phyloP scores from a whole-genome alignment of 2,888 invertebrate species.

The Drosophila kambysellisi region DNA sequence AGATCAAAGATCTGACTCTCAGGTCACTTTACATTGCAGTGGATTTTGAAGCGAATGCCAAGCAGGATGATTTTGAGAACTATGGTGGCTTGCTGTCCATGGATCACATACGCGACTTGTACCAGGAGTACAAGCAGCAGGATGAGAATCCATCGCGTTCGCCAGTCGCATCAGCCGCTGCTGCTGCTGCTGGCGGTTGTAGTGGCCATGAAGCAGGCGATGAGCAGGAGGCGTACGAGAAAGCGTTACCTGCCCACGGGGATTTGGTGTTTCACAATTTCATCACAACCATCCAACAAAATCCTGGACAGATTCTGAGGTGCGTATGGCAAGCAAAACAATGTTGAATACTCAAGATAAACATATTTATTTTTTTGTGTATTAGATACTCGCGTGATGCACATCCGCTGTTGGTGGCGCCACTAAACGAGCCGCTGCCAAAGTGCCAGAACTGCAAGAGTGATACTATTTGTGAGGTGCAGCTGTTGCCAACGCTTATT shows the following conservation, averaged over 20 bases:
- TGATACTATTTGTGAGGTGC: conserved; percentile 91
- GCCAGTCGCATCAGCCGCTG: conserved; percentile 65
- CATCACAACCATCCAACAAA: conserved; percentile 89
- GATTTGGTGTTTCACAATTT: conserved; percentile 94
- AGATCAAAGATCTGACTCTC: conserved; percentile 85
- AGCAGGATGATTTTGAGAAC: conserved; percentile 81
- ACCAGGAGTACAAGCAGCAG: conserved; percentile 87
- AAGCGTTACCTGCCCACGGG: conserved; percentile 91
- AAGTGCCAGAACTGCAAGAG: conserved; percentile 90
- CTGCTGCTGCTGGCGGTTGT: conserved; percentile 23
- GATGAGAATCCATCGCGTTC: conserved; percentile 83
- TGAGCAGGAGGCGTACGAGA: conserved; percentile 91
- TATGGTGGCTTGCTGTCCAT: conserved; percentile 82
- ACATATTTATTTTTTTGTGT: conserved; percentile 16
- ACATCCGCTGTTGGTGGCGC: conserved; percentile 89
- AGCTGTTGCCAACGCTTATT: conserved; percentile 92
- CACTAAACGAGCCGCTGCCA: conserved; percentile 86
- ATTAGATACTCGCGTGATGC: conserved; percentile 91
- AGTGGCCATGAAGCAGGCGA: conserved; percentile 52
- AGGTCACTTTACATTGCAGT: conserved; percentile 87
- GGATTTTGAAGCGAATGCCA: conserved; percentile 86
- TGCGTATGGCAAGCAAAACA: conserved; percentile 77
- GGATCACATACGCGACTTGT: conserved; percentile 88
- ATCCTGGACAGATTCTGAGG: conserved; percentile 94
- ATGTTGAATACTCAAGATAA: not conserved